Evolutionary conservation across 2,797 vertebrate genomes (phyloP).

Genomic region (Enteromius trimaculatus): DNA sequence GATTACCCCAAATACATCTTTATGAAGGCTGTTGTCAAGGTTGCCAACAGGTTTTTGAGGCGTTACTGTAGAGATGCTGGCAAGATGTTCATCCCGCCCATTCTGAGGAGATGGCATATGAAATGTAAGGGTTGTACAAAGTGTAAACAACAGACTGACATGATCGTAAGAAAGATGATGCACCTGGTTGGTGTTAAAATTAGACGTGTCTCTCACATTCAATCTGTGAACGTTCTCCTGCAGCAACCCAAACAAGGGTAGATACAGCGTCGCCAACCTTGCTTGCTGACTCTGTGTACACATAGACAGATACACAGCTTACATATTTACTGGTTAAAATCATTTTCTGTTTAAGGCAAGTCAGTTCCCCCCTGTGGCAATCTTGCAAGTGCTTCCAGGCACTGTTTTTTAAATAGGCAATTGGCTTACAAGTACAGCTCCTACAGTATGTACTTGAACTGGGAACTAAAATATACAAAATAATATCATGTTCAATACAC

Average conservation of each 20-base stretch:
- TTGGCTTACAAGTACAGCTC: background rate
- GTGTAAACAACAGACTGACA: background rate
- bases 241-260: slow-evolving; percentile 94
- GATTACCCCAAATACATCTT: slow-evolving; percentile 94
- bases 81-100: slow-evolving; percentile 82
- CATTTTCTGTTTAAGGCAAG: background rate
- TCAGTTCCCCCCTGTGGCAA: background rate
- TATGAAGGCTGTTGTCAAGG: slow-evolving; percentile 89
- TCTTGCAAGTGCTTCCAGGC: no score
- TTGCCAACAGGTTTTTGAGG: slow-evolving; percentile 87
- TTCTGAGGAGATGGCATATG: slow-evolving; percentile 71
- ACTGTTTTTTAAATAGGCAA: background rate
- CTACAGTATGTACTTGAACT: background rate
- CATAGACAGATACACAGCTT: background rate
- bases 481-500: background rate
- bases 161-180: slow-evolving; percentile 72
- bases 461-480: background rate
- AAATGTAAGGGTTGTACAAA: background rate
- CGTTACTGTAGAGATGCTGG: slow-evolving; percentile 79
- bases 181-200: slow-evolving; percentile 78
- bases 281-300: slow-evolving; percentile 89
- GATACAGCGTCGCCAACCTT: slow-evolving; percentile 92
- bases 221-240: slow-evolving; percentile 93
- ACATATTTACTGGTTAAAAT: background rate
- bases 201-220: slow-evolving; percentile 85